phyloP scores from a whole-genome alignment of 2,113 vertebrate species.

The Callorhinus ursinus region DNA sequence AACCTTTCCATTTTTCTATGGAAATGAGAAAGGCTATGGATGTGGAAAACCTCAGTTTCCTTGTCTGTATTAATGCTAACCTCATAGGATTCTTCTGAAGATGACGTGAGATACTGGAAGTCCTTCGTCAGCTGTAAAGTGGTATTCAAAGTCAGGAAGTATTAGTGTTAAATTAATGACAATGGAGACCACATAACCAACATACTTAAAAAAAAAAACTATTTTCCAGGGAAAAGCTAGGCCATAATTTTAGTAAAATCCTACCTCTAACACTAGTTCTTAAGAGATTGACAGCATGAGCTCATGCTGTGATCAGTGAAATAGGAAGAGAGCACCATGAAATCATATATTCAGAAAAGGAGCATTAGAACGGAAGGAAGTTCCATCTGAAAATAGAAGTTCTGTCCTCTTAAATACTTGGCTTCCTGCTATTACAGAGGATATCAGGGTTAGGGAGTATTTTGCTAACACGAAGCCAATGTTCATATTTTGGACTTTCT shows the following conservation, averaged over 20 bases:
- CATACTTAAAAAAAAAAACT: neutral
- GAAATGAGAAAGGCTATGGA: neutral
- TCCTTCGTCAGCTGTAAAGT: neutral
- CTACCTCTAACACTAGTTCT: neutral
- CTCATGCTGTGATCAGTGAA: neutral
- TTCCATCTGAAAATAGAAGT: neutral
- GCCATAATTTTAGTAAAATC: neutral
- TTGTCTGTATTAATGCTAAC: neutral
- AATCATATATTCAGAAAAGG: neutral
- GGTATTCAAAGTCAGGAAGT: neutral
- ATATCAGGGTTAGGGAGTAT: accelerated
- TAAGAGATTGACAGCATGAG: neutral
- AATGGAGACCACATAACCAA: neutral
- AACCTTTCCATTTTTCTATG: neutral
- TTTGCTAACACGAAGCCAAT: neutral
- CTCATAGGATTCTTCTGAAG: neutral
- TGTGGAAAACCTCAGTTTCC: neutral
- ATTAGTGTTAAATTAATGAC: neutral
- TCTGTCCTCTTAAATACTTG: neutral
- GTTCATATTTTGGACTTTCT: neutral
- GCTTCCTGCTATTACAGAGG: neutral
- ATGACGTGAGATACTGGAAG: neutral
- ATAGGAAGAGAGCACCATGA: neutral
- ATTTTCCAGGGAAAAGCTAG: neutral
- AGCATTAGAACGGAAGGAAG: neutral